A percentile compares a stretch with the other conserved stretches of the same genome.
These are phyloP conservation scores for Carollia perspicillata DNA, from an alignment of 2,113 vertebrate species.

Conservation along the genomic window DNA sequence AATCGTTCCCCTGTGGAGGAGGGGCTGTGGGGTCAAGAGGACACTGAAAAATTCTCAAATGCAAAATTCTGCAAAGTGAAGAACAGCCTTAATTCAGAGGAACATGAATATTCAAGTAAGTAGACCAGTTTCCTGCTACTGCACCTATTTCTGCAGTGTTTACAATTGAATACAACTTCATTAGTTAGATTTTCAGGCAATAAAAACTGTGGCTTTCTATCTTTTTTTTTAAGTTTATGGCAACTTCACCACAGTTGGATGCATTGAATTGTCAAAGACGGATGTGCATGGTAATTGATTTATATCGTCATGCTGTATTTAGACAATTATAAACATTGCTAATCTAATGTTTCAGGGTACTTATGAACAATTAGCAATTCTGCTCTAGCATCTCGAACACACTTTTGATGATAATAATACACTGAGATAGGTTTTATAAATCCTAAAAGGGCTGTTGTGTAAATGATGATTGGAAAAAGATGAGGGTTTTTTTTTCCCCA, in stretches of 20 bases:
- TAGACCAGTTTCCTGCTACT: slow-evolving; percentile 46
- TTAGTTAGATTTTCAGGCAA: background rate
- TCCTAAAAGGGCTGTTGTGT: slow-evolving; percentile 31
- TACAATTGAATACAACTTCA: slow-evolving; percentile 16
- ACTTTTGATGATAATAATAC: background rate
- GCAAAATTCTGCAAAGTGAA: slow-evolving; percentile 46
- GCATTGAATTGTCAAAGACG: slow-evolving; percentile 59
- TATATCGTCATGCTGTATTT: slow-evolving; percentile 68
- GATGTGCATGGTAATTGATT: slow-evolving; percentile 69
- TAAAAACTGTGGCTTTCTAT: background rate
- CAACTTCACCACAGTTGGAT: slow-evolving; percentile 34
- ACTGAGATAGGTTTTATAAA: slow-evolving; percentile 20
- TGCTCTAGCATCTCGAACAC: slow-evolving; percentile 53
- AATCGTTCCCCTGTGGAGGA: slow-evolving; percentile 67
- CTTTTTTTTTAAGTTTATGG: slow-evolving; percentile 27
- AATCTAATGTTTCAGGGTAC: slow-evolving; percentile 73
- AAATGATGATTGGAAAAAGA: slow-evolving; percentile 26
- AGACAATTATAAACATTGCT: slow-evolving; percentile 71
- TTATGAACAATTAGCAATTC: slow-evolving; percentile 67
- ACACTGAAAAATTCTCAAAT: slow-evolving; percentile 56
- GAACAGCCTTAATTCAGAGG: slow-evolving; percentile 29
- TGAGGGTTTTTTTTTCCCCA: background rate
- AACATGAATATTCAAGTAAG: slow-evolving; percentile 77
- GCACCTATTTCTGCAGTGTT: background rate
- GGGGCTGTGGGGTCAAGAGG: slow-evolving; percentile 34